A percentile compares a stretch with the other conserved stretches of the same genome.
Evolutionary conservation across 2,888 invertebrate species (phyloP).

Genomic region (Diloba caeruleocephala): DNA sequence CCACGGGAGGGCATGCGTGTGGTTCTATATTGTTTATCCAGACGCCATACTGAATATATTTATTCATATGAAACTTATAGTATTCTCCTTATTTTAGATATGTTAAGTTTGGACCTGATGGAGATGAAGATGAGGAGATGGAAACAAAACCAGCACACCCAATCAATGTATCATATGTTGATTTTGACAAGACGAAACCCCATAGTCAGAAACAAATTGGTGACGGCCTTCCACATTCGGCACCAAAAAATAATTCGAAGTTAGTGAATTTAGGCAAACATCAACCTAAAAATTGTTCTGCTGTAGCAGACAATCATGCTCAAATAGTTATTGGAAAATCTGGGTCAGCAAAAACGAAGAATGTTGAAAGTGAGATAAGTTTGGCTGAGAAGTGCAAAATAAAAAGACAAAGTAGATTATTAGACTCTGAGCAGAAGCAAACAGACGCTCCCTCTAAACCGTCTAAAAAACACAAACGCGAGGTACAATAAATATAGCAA

Average conservation of each 20-base stretch:
- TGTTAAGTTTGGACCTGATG: constrained; percentile 68
- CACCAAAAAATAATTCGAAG: constrained; percentile 55
- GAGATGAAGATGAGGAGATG: constrained; percentile 70
- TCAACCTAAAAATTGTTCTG: constrained; percentile 44
- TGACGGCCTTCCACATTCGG: constrained; percentile 60
- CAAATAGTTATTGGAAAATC: constrained; percentile 56
- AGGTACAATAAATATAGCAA: constrained; percentile 45
- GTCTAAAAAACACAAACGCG: constrained; percentile 74
- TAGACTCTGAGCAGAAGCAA: constrained; percentile 63
- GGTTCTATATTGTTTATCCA: no score
- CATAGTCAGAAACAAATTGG: constrained; percentile 66
- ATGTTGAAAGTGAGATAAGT: constrained; percentile 61
- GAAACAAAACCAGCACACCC: constrained; percentile 61
- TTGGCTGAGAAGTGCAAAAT: constrained; percentile 63
- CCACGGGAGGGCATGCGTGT: no score
- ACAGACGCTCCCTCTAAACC: constrained; percentile 61
- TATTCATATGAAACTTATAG: no score
- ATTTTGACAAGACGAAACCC: constrained; percentile 83
- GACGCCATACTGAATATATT: no score
- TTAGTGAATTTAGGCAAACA: constrained; percentile 46
- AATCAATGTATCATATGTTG: constrained; percentile 75
- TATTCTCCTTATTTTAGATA: constrained; percentile 62
- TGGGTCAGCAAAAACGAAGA: constrained; percentile 56
- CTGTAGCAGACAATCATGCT: constrained; percentile 28
- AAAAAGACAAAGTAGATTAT: constrained; percentile 67